Base-by-base conservation (phyloP, 2,888 invertebrate genomes). In the Epinotia nisella region DNA sequence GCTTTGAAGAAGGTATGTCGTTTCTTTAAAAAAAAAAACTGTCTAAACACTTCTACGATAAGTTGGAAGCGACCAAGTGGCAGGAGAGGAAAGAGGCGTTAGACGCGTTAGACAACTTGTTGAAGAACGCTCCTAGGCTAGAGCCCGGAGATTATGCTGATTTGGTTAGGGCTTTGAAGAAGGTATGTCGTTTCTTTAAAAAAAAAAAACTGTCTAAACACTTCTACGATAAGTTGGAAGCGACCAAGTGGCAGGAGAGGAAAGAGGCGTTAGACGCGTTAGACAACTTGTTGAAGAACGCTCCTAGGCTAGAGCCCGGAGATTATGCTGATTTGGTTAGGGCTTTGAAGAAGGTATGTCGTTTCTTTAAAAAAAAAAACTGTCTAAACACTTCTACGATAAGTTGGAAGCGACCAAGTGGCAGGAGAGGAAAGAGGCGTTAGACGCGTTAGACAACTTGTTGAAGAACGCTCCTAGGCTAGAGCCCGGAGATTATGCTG, bases 231-330 rank as follows among this genome's bases (percentile, higher is more conserved):
- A 98, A 98, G 87, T 87, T 98, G 3, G 98, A 99, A 82, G 97
- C 97, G 0, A 99, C 98, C 88, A 99, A 98, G 84, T 99, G 99
- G 99, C 98, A 98, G 84, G 98, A 99, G 72, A 94, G 99, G 39
- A 99, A 98, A 85, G 99, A 99, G 85, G 97, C 97, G 0, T 87
- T 99, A 15, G 99, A 99, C 80, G 94, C 94, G 0, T 87, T 99
- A 11, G 97, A 98, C 77, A 95, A 95, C 77, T 90, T 98, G 21
- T 85, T 97, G 11, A 96, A 97, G 79, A 95, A 95, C 84, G 95
- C 96, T 72, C 98, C 97, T 0, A 98, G 97, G 86, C 87, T 99
- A 60, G 98, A 98, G 84, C 95, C 95, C 78, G 99, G 98, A 0
- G 99, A 99, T 83, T 99, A 98, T 89, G 97, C 97, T 1, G 97